Evolutionary conservation across 1,140 invertebrate species (phyloP), one percentile per base, ranked within the genome.

Genomic region (Zaprionus camerounensis): DNA sequence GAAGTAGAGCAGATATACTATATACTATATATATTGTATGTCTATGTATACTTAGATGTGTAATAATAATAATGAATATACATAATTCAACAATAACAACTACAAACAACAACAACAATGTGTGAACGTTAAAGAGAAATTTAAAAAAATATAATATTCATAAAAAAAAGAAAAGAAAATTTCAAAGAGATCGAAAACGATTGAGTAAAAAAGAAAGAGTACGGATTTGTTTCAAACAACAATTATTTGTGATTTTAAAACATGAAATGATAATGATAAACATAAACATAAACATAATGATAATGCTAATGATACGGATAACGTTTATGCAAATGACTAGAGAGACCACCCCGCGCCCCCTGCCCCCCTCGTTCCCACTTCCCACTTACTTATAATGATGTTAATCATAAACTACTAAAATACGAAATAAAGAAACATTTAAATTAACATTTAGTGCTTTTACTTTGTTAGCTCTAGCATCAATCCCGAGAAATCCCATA

Each of bases 171-270:
- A 49, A 24, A 64, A 9, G 49, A 65, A 69, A 36, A 84, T 85
- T 85, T 85, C 24, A 69, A 61, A 63, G 63, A 62, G 44, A 46
- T 46, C 58, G 63, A 69, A 74, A 62, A 28, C 41, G 71, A 76
- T 6, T 55, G 64, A 53, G 15, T 34, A 34, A 34, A 13, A 24
- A 59, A 41, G 65, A 55, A 80, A 41, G 65, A 62, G 34, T 80
- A 69, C 80, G 64, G 46, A 87, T 87, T 88, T 87, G 84, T 87
- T 87, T 87, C 84, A 87, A 87, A 87, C 84, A 83, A 83, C 76
- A 88, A 87, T 87, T 83, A 87, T 87, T 87, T 87, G 84, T 88
- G 84, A 87, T 87, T 87, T 88, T 79, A 81, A 88, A 78, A 76
- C 84, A 87, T 87, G 84, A 87, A 87, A 88, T 88, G 83, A 87